Percentiles rank a stretch among this genome's conserved stretches.
phyloP scores from a whole-genome alignment of 1,140 invertebrate genomes.

The Phymastichus coffea region DNA sequence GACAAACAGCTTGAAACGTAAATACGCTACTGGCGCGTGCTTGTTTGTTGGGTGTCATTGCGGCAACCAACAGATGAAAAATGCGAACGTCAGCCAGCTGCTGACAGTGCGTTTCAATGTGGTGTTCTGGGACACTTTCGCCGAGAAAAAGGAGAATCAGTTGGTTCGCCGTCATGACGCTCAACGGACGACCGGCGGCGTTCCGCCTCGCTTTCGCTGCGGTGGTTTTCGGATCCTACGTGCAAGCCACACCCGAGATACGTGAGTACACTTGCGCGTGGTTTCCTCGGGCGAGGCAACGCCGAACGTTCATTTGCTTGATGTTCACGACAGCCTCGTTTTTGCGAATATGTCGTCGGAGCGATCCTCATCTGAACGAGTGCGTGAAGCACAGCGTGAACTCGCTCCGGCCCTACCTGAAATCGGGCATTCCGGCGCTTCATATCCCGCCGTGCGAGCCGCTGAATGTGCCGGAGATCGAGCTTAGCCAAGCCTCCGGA shows the following conservation, averaged over 20 bases:
- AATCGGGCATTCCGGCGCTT: slow-evolving; percentile 61
- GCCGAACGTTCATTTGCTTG: background rate
- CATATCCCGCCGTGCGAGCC: slow-evolving; percentile 66
- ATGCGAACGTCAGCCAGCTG: too few species aligned
- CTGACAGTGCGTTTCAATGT: too few species aligned
- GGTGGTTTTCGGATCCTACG: background rate
- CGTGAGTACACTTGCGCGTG: slow-evolving; percentile 26
- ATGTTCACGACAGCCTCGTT: slow-evolving; percentile 46
- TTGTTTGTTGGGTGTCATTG: too few species aligned
- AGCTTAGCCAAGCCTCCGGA: slow-evolving; percentile 62
- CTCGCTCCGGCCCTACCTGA: slow-evolving; percentile 55
- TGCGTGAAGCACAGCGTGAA: slow-evolving; percentile 52
- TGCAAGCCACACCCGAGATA: slow-evolving; percentile 19
- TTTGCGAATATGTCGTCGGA: slow-evolving; percentile 62
- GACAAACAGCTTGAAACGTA: too few species aligned
- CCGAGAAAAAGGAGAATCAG: too few species aligned
- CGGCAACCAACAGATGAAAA: too few species aligned
- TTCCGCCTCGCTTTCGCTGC: slow-evolving; percentile 1
- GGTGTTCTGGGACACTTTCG: too few species aligned
- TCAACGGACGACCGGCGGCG: too few species aligned
- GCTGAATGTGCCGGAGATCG: slow-evolving; percentile 59
- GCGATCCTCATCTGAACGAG: slow-evolving; percentile 55
- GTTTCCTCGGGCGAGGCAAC: background rate
- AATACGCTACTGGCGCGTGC: too few species aligned
- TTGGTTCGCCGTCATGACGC: too few species aligned